A percentile compares a stretch with the other conserved stretches of the same genome.
Evolutionary conservation across 2,888 invertebrate genomes (phyloP).

Genomic region (Tuta absoluta): DNA sequence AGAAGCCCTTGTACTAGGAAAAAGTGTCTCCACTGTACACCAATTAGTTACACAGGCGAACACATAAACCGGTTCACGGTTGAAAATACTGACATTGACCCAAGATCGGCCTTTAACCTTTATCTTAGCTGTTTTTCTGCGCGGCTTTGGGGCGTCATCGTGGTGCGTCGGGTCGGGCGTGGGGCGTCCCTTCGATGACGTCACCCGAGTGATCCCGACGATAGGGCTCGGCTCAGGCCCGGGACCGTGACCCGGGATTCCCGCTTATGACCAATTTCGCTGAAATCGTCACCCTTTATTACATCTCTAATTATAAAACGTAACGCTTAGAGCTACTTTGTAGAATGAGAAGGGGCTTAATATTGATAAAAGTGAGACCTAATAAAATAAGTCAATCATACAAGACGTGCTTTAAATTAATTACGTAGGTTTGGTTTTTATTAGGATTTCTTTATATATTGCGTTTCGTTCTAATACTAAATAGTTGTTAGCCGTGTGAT

Average conservation of each 20-base stretch:
- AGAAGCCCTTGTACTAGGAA: background rate
- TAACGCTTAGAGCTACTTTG: background rate
- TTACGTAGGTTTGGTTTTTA: background rate
- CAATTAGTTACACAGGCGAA: background rate
- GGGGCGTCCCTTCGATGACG: background rate
- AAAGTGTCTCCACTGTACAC: background rate
- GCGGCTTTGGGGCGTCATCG: background rate
- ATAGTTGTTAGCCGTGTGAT: too few species aligned
- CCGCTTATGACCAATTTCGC: constrained; percentile 16
- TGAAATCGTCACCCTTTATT: constrained; percentile 22
- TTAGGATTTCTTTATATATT: too few species aligned
- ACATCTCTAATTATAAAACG: constrained; percentile 27
- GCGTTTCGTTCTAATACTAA: too few species aligned
- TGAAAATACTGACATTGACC: constrained; percentile 7
- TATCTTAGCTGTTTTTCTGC: background rate
- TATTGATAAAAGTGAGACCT: too few species aligned
- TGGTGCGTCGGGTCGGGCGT: background rate
- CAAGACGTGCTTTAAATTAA: background rate
- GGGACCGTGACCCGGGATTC: background rate
- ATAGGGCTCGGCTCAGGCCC: background rate
- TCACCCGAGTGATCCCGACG: background rate
- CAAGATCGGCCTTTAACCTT: background rate
- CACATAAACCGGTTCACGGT: background rate
- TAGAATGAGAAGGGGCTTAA: too few species aligned
- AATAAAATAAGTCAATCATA: background rate